phyloP scores from a whole-genome alignment of 2,113 vertebrate genomes.

The Tyrannus savana region DNA sequence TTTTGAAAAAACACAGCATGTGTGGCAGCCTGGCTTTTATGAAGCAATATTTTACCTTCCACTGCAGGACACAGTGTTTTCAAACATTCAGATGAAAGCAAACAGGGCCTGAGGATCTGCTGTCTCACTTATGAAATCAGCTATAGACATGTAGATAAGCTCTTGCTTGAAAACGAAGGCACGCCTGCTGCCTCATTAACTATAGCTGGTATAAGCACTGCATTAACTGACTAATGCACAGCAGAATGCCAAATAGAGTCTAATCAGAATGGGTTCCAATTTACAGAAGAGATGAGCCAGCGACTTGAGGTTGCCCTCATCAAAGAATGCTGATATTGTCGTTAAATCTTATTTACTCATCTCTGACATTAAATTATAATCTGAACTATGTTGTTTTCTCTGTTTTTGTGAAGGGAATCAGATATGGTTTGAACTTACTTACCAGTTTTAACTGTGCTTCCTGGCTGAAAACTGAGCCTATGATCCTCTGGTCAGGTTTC shows the following conservation, averaged over 20 bases:
- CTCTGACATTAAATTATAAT: conserved; percentile 40
- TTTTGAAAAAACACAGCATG: background rate
- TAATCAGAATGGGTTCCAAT: conserved; percentile 68
- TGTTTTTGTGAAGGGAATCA: conserved; percentile 44
- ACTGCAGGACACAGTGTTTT: background rate
- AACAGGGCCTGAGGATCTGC: background rate
- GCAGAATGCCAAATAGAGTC: conserved; percentile 64
- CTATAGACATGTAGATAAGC: conserved; percentile 32
- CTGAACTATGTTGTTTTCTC: conserved; percentile 25
- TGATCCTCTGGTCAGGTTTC: conserved; percentile 13
- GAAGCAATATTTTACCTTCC: conserved; percentile 6
- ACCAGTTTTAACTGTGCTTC: conserved; percentile 56
- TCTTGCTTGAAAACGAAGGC: conserved; percentile 42
- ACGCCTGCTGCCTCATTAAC: conserved; percentile 61
- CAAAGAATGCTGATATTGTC: conserved; percentile 67
- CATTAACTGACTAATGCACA: conserved; percentile 62
- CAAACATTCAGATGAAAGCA: conserved; percentile 8
- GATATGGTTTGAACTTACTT: conserved; percentile 41
- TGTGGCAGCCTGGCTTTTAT: background rate
- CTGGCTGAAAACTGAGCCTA: conserved; percentile 53
- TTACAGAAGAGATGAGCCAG: conserved; percentile 68
- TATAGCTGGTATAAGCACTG: conserved; percentile 47
- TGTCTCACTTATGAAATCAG: background rate
- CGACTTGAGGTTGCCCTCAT: conserved; percentile 60
- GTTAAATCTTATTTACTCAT: conserved; percentile 66